Percentiles rank a stretch among this genome's conserved stretches.
Evolutionary conservation across 2,888 invertebrate species (phyloP).

Genomic region (Petrolisthes manimaculis): DNA sequence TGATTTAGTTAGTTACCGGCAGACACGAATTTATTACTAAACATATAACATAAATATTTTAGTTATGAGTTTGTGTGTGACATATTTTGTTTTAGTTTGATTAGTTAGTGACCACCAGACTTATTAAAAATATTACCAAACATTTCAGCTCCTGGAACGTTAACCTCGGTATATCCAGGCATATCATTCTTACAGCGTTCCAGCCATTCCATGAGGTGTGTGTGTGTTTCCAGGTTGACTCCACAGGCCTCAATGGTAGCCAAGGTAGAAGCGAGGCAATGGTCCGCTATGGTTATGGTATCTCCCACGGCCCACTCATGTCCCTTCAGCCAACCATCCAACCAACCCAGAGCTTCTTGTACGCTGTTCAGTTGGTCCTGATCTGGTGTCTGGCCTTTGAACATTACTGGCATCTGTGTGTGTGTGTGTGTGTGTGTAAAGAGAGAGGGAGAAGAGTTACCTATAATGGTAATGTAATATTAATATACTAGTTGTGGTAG

Average conservation of each 20-base stretch:
- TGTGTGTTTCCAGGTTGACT: slow-evolving; percentile 78
- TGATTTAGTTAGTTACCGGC: too few species aligned
- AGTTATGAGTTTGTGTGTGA: too few species aligned
- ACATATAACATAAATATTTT: too few species aligned
- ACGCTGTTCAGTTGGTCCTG: slow-evolving; percentile 78
- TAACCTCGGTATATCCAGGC: slow-evolving; percentile 74
- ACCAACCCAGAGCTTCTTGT: slow-evolving; percentile 77
- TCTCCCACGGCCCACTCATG: slow-evolving; percentile 81
- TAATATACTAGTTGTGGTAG: background rate
- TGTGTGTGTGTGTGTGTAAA: too few species aligned
- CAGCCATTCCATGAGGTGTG: slow-evolving; percentile 78
- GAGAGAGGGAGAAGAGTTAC: slow-evolving; percentile 66
- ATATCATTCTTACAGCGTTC: slow-evolving; percentile 75
- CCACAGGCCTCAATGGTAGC: slow-evolving; percentile 75
- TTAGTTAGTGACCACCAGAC: too few species aligned
- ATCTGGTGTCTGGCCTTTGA: slow-evolving; percentile 75
- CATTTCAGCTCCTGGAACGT: slow-evolving; percentile 67
- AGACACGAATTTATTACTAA: too few species aligned
- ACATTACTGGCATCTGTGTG: slow-evolving; percentile 76
- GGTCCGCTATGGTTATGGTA: slow-evolving; percentile 82
- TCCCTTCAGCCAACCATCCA: slow-evolving; percentile 79
- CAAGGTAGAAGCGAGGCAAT: slow-evolving; percentile 78
- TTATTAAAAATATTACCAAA: slow-evolving; percentile 66
- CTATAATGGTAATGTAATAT: background rate
- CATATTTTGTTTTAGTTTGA: too few species aligned